Base-by-base conservation (phyloP, 2,797 vertebrate genomes). In the Atherinosoma microstoma region DNA sequence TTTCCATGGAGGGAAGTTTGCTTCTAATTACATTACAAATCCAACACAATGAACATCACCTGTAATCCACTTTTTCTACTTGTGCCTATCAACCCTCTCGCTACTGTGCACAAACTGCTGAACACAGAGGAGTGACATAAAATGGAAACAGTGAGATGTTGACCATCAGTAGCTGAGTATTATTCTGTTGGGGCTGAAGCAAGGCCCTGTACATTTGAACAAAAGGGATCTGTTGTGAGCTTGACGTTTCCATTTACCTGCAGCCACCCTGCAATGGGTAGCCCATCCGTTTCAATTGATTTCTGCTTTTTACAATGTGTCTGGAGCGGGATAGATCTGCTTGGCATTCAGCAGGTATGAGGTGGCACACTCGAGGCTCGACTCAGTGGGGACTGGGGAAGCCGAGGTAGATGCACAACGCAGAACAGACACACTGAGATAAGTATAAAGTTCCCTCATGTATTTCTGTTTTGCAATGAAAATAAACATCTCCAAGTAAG, bases 211-310 rank as follows among this genome's bases (percentile, higher is more conserved):
- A 76, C 86, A 86, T 74, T 82, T 88, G 88, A 85, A 94, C 94
- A 94, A 91, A 93, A 78, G 85, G 75, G 68, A 89, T 91, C 89
- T 65, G 58, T 70, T 67, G 82, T 1, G 27, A 82, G 79, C 84
- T 78, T 93, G 93, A 92, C 93, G 94, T 94, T 94, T 93, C 92
- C 90, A 93, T 94, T 94, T 91, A 90, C 87, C 76, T 64, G 42
- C 12, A 76, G 87, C 87, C 56, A 73, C 82, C 84, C 59, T 72
- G 73, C 79, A 71, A 40, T 29, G 47, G 77, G 66, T 72, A 64
- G 67, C 75, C 85, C 76, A 91, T 93, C 91, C 86, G 84, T 89
- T 92, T 87, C 84, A 90, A 87, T 84, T 87, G 89, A 92, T 82
- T 91, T 73, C 61, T 85, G 84, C 78, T 84, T 87, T 89, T 85